Evolutionary conservation across 2,113 vertebrate genomes (phyloP), one percentile per base, ranked within the genome.

Genomic region (Vicugna pacos): DNA sequence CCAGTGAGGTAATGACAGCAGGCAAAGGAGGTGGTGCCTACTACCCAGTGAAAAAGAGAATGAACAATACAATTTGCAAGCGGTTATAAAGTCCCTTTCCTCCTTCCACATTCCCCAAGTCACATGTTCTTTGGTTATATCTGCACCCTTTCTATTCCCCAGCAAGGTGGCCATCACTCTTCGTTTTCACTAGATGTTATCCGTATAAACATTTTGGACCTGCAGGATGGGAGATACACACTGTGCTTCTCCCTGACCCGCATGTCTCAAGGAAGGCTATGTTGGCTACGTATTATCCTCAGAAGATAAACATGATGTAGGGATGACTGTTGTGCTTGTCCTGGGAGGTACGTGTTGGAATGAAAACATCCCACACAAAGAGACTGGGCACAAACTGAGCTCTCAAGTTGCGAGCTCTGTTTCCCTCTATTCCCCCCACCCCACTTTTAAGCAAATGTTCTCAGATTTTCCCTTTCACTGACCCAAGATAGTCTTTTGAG

Each of bases 281-380:
- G 82, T 96, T 79, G 94, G 65, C 89, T 77, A 83, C 17, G 4
- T 77, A 30, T 69, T 96, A 54, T 95, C 94, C 94, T 97, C 73
- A 91, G 54, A 95, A 86, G 96, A 94, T 75, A 96, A 87, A 38
- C 91, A 0, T 96, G 96, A 95, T 96, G 96, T 85, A 93, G 89
- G 88, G 65, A 95, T 96, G 89, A 35, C 38, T 54, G n/a, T 94
- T 77, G 32, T 30, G 38, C 89, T 95, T 82, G 62, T 95, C 86
- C 86, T 94, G 93, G 94, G 96, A 96, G 89, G 77, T 94, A n/a
- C 46, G 24, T 95, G 95, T 77, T 89, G 98, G 88, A 95, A 85
- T 11, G 42, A 97, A 96, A 97, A 98, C 98, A 98, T 98, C 87
- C 94, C 97, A 97, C 96, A 96, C 92, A 98, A 97, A 97, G 96